Percentiles rank a stretch among this genome's conserved stretches.
These are phyloP conservation scores for Pseudomugil tenellus DNA, from an alignment of 2,797 vertebrate species.

Conservation along the genomic window DNA sequence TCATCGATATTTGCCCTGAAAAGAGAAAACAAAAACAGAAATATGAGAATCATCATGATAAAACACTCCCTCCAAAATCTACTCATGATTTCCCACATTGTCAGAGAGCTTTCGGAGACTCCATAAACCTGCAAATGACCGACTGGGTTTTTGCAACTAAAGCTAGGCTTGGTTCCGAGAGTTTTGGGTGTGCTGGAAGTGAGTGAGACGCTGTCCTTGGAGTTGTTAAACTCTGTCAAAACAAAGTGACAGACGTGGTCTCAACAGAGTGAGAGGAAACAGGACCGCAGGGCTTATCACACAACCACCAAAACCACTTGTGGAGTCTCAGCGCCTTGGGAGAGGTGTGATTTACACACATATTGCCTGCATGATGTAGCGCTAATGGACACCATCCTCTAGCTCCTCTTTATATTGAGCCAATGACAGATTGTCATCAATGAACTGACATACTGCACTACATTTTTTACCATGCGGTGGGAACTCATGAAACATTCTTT, in stretches of 20 bases:
- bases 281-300: constrained; percentile 25
- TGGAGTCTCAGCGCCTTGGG: constrained; percentile 26
- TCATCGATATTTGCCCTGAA: constrained; percentile 94
- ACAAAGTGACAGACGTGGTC: constrained; percentile 51
- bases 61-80: constrained; percentile 6
- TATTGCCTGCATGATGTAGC: constrained; percentile 28
- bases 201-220: constrained; percentile 43
- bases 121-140: constrained; percentile 44
- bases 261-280: constrained; percentile 9
- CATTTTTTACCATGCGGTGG: constrained; percentile 9
- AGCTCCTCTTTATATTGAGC: neutral
- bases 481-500: neutral
- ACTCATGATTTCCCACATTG: constrained; percentile 45
- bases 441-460: constrained; percentile 5
- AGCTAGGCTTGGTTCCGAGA: constrained; percentile 29
- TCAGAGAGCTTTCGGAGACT: constrained; percentile 27
- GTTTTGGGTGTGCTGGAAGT: constrained; percentile 30
- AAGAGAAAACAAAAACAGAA: constrained; percentile 35
- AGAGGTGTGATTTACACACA: constrained; percentile 48
- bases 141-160: constrained; percentile 14
- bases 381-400: constrained; percentile 4
- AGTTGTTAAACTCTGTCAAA: constrained; percentile 54
- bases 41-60: constrained; percentile 21
- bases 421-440: constrained; percentile 21
- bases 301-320: constrained; percentile 47